Percentiles rank a stretch among this genome's conserved stretches.
These are phyloP conservation scores for Chelon auratus DNA, from an alignment of 2,797 vertebrate genomes.

Conservation along the genomic window DNA sequence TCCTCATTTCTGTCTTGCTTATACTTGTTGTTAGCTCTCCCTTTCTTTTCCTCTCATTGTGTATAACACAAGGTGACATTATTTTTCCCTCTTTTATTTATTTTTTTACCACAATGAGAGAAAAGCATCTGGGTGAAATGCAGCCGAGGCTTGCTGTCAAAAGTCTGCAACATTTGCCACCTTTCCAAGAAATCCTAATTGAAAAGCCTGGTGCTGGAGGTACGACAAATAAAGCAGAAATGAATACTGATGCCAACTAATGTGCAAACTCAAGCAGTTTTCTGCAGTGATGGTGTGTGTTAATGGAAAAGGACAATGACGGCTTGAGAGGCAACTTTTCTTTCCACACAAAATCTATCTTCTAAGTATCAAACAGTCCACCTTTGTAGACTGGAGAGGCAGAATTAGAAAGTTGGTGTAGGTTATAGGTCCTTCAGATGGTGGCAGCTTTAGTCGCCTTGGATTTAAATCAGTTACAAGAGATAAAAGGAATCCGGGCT, in stretches of 20 bases:
- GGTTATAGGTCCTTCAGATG: slow-evolving; percentile 11
- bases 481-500: slow-evolving; percentile 4
- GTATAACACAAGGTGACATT: slow-evolving; percentile 67
- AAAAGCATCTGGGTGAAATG: slow-evolving; percentile 56
- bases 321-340: background rate
- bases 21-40: slow-evolving; percentile 43
- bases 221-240: slow-evolving; percentile 41
- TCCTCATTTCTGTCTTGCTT: slow-evolving; percentile 64
- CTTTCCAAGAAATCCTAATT: slow-evolving; percentile 83
- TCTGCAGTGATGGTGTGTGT: background rate
- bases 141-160: slow-evolving; percentile 74
- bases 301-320: background rate
- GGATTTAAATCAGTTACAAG: slow-evolving; percentile 24
- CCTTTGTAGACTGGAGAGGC: slow-evolving; percentile 10
- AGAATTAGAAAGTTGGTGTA: slow-evolving; percentile 14
- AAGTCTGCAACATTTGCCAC: slow-evolving; percentile 84
- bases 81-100: slow-evolving; percentile 36
- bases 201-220: slow-evolving; percentile 77
- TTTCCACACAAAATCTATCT: background rate
- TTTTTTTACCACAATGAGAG: slow-evolving; percentile 36
- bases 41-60: slow-evolving; percentile 41
- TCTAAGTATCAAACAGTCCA: slow-evolving; percentile 13
- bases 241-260: slow-evolving; percentile 28
- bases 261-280: slow-evolving; percentile 4
- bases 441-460: slow-evolving; percentile 19